phyloP scores from a whole-genome alignment of 2,888 invertebrate species.

The Pheosia tremula region DNA sequence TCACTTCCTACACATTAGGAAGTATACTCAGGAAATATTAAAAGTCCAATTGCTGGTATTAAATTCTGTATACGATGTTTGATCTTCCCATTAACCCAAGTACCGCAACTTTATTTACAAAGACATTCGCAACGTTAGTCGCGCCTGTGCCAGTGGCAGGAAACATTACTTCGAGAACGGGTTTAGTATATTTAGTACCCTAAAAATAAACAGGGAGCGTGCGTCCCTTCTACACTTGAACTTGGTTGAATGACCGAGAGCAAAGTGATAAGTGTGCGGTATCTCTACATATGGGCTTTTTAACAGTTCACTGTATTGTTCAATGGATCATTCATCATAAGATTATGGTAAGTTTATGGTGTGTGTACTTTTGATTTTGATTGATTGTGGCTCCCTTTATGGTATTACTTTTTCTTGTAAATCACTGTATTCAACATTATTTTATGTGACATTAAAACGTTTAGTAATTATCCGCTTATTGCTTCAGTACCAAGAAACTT shows the following conservation, averaged over 20 bases:
- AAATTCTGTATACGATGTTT: not conserved
- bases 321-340: conserved; percentile 27
- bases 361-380: conserved; percentile 8
- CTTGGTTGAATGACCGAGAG: conserved; percentile 71
- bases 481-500: too few species aligned
- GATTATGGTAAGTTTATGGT: conserved; percentile 3
- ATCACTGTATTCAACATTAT: not conserved
- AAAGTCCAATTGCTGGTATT: not conserved
- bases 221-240: conserved; percentile 75
- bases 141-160: conserved; percentile 51
- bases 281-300: conserved; percentile 33
- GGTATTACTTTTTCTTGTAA: not conserved
- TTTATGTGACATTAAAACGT: not conserved
- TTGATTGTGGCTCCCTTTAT: conserved; percentile 6
- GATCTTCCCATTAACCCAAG: conserved; percentile 35
- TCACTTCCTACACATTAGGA: conserved; percentile 1
- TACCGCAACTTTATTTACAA: conserved; percentile 40
- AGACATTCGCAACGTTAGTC: conserved; percentile 45
- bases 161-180: conserved; percentile 54
- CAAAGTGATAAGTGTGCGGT: conserved; percentile 55
- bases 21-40: not conserved
- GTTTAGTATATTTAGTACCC: conserved; percentile 70
- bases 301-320: conserved; percentile 31
- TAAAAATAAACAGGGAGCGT: conserved; percentile 73
- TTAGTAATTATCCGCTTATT: not conserved